These are phyloP conservation scores for Chondrosia reniformis DNA, from an alignment of 37 sponge, comb jelly and placozoan genomes.

Conservation along the genomic window DNA sequence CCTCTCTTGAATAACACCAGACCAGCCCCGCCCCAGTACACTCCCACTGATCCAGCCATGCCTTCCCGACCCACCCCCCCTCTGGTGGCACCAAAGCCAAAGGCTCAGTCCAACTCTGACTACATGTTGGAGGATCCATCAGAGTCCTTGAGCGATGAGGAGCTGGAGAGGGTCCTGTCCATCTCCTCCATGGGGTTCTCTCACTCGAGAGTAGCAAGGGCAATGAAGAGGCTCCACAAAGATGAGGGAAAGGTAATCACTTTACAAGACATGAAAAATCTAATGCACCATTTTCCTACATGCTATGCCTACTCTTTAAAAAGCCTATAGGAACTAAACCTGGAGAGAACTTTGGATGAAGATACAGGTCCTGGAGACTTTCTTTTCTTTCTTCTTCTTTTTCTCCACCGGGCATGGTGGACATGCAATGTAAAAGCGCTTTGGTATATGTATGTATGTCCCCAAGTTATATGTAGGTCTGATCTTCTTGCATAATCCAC, in stretches of 20 bases:
- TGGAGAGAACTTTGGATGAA: no score
- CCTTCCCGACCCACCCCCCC: background rate
- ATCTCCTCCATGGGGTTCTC: constrained; percentile 69
- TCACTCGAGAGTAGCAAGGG: constrained; percentile 54
- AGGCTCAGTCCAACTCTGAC: background rate
- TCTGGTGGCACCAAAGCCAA: background rate
- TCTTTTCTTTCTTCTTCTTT: no score
- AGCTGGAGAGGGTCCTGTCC: constrained; percentile 28
- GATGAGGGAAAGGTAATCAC: constrained; percentile 19
- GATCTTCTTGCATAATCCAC: no score
- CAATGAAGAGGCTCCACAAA: constrained; percentile 34
- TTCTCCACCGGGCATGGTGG: no score
- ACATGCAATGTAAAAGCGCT: no score
- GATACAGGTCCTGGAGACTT: no score
- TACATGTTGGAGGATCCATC: constrained; percentile 42
- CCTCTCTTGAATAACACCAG: background rate
- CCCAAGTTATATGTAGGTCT: no score
- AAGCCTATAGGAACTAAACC: no score
- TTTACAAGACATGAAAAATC: background rate
- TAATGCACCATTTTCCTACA: no score
- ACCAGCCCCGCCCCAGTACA: background rate
- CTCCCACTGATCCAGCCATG: background rate
- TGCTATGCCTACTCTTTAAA: no score
- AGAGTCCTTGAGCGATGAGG: constrained; percentile 14
- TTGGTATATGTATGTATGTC: no score